Base-by-base conservation (phyloP, 2,797 vertebrate species). In the Pachyuromys duprasi region DNA sequence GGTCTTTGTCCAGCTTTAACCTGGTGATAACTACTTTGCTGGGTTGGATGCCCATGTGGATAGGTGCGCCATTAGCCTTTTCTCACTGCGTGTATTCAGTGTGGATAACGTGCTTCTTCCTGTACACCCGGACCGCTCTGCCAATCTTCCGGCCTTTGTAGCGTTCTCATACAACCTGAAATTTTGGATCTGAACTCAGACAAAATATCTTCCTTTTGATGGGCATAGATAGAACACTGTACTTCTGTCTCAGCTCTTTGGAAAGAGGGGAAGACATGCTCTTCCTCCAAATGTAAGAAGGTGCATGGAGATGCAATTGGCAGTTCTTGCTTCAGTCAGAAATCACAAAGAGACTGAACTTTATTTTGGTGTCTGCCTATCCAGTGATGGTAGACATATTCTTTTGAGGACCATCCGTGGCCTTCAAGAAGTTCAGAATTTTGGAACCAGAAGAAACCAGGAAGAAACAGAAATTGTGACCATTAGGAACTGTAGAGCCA, bases 401-500 rank as follows among this genome's bases (percentile, higher is more conserved):
- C 7, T 86, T 15, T 81, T 12, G 88, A 49, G 45, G 33, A 18
- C 62, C 60, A 76, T 80, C 22, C 3, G 15, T 55, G 57, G 33
- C 4, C 45, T 72, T 96, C 55, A 89, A 36, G 17, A 88, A 65
- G 74, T 72, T 95, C 36, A 90, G n/a, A 65, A 91, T 65, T 95
- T 96, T 91, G 65, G 79, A 74, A 86, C 20, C 63, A 69, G 63
- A 86, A 88, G 75, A 88, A 53, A 67, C 36, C 42, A 87, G 79
- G 76, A 84, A 31, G 70, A 93, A 84, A 80, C 11, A 91, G 93
- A 82, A 92, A 82, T 3, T 45, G 63, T 36, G 57, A 84, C 12
- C 88, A 22, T 11, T 57, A 79, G 49, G 84, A 82, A 81, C 57
- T 20, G 55, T 33, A 91, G 82, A 86, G 90, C 42, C 53, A 72